Evolutionary conservation across 2,113 vertebrate genomes (phyloP).

Genomic region (Pica pica): DNA sequence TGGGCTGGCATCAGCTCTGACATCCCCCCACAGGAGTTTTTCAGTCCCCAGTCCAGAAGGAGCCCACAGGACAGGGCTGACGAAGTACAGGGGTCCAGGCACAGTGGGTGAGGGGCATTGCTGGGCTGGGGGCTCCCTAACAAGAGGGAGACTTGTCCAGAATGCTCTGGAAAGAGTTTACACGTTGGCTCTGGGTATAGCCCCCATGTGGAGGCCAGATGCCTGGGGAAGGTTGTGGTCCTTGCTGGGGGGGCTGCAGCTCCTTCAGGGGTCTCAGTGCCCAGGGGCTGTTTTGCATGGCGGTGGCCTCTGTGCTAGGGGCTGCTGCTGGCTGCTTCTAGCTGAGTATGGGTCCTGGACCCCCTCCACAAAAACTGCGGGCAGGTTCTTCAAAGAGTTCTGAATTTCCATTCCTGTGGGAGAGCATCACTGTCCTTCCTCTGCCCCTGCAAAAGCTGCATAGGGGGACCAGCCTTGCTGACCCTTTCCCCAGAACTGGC

Average conservation of each 20-base stretch:
- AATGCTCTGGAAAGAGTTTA: background rate
- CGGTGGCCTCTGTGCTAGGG: background rate
- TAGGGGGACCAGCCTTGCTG: background rate
- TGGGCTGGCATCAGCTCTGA: background rate
- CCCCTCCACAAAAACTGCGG: background rate
- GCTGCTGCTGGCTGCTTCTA: background rate
- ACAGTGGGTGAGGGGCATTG: background rate
- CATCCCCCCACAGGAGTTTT: background rate
- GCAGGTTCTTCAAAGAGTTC: background rate
- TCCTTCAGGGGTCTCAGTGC: background rate
- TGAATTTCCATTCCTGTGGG: background rate
- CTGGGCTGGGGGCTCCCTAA: background rate
- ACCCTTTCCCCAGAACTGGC: background rate
- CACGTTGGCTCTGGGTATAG: background rate
- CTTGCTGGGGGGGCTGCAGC: background rate
- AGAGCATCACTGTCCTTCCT: background rate
- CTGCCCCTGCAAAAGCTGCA: background rate
- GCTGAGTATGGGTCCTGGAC: background rate
- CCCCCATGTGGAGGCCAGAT: background rate
- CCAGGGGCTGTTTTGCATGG: background rate
- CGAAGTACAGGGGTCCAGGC: background rate
- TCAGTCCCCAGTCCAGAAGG: background rate
- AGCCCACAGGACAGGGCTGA: rapidly evolving
- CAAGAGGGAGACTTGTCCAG: background rate
- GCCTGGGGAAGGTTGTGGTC: background rate